Conservation (phyloP, 1,140 invertebrate genomes). For the Bombus consobrinus region DNA sequence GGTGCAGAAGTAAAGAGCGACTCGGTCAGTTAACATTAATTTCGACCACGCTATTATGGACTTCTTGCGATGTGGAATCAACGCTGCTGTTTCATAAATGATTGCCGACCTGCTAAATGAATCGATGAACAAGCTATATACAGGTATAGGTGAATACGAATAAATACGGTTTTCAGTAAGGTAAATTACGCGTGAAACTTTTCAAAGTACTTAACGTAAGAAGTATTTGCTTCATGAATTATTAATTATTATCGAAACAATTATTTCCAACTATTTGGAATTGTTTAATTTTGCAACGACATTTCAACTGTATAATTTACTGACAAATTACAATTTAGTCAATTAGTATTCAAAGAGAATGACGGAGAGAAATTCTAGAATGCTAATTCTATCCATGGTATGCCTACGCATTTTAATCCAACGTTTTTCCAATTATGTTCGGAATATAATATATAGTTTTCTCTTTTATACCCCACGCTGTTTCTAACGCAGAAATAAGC, state of each 20-base stretch:
- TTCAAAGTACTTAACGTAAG: neutral
- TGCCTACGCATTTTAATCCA: too few species aligned
- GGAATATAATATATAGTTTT: too few species aligned
- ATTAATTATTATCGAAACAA: neutral
- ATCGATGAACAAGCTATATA: neutral
- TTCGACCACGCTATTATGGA: slow-evolving; percentile 38
- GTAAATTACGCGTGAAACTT: neutral
- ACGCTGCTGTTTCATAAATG: slow-evolving; percentile 4
- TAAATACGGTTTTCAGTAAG: neutral
- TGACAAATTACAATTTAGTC: too few species aligned
- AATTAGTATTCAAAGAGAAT: too few species aligned
- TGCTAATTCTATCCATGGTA: too few species aligned
- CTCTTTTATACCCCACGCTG: too few species aligned
- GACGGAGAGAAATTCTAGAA: too few species aligned
- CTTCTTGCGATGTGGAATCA: slow-evolving; percentile 40
- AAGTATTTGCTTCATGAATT: neutral
- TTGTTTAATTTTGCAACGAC: neutral
- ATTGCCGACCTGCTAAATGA: neutral
- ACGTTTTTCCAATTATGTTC: too few species aligned
- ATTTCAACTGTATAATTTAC: too few species aligned
- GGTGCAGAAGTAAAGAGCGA: slow-evolving; percentile 35
- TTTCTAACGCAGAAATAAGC: too few species aligned
- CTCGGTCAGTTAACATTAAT: slow-evolving; percentile 60
- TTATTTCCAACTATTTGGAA: neutral
- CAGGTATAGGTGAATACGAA: neutral